Percentiles rank a stretch among this genome's conserved stretches.
These are phyloP conservation scores for Melanotaenia boesemani DNA, from an alignment of 2,797 vertebrate species.

Conservation along the genomic window DNA sequence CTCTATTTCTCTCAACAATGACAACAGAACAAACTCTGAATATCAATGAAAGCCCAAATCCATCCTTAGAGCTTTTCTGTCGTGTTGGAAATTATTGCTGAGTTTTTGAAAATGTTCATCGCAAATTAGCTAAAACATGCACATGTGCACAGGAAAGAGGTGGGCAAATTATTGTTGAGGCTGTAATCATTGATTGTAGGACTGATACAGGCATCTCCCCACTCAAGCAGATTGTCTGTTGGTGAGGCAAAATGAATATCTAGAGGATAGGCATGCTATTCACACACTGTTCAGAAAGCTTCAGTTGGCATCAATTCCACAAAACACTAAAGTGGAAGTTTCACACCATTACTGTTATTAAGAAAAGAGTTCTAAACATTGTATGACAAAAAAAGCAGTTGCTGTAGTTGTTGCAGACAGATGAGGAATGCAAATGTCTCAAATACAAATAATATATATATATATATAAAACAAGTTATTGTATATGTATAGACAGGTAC, in stretches of 20 bases:
- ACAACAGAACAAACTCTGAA: conserved; percentile 10
- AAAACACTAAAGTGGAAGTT: background rate
- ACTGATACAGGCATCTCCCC: conserved; percentile 24
- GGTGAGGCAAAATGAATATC: conserved; percentile 19
- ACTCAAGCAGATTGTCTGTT: conserved; percentile 25
- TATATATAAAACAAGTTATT: no score
- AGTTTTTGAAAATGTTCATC: conserved; percentile 17
- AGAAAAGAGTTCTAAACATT: background rate
- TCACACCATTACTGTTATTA: background rate
- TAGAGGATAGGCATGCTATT: background rate
- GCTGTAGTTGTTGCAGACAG: no score
- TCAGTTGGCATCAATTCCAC: conserved; percentile 13
- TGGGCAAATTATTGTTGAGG: conserved; percentile 17
- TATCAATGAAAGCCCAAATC: conserved; percentile 9
- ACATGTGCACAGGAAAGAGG: background rate
- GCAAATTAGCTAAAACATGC: conserved; percentile 14
- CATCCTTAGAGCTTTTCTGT: background rate
- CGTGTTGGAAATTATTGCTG: conserved; percentile 16
- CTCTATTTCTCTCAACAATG: background rate
- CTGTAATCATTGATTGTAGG: conserved; percentile 33
- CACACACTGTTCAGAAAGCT: background rate
- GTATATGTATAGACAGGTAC: no score
- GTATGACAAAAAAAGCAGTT: background rate
- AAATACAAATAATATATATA: no score
- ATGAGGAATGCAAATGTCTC: no score